Evolutionary conservation across 2,888 invertebrate genomes (phyloP).

Genomic region (Oxystoma pomonae): DNA sequence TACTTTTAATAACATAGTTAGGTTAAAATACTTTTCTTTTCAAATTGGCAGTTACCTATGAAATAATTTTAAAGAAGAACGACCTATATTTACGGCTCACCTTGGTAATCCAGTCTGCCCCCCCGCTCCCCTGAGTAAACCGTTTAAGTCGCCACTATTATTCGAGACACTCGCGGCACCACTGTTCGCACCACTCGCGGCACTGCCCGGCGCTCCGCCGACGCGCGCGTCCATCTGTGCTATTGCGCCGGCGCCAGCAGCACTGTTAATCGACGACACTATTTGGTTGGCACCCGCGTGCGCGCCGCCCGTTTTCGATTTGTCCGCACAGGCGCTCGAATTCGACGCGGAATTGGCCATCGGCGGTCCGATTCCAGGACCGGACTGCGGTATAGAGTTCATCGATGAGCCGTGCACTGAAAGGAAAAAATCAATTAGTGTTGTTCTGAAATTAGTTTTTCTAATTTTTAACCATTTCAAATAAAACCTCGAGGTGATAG

Average conservation of each 20-base stretch:
- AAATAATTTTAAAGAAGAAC: no score
- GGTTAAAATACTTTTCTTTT: no score
- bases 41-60: no score
- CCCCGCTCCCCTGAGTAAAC: slow-evolving; percentile 40
- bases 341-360: background rate
- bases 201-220: slow-evolving; percentile 26
- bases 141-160: slow-evolving; percentile 37
- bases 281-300: slow-evolving; percentile 31
- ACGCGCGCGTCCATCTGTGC: background rate
- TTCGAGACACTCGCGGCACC: background rate
- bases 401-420: slow-evolving; percentile 2
- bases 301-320: slow-evolving; percentile 40
- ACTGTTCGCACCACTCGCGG: background rate
- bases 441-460: no score
- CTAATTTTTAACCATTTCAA: no score
- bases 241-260: no score
- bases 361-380: background rate
- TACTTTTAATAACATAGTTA: no score
- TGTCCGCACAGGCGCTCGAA: slow-evolving; percentile 12
- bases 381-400: background rate
- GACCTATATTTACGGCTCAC: background rate
- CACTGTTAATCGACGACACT: background rate
- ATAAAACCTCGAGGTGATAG: no score
- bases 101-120: slow-evolving; percentile 33
- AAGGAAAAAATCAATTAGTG: background rate